Evolutionary conservation across 1,140 invertebrate genomes (phyloP).

Genomic region (Procambarus clarkii): DNA sequence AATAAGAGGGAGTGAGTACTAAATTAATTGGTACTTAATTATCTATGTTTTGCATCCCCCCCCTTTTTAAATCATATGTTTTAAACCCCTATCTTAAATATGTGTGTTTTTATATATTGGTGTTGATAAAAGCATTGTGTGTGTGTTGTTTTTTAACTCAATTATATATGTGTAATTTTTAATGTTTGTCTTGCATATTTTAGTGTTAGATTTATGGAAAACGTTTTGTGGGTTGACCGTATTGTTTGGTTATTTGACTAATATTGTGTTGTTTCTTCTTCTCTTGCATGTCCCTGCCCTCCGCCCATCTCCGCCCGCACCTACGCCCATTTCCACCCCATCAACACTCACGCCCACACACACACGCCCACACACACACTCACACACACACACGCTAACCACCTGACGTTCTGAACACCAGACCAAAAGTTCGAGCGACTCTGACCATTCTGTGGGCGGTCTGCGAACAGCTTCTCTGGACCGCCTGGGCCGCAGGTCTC

Average conservation of each 20-base stretch:
- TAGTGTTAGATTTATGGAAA: no score
- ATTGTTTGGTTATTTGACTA: no score
- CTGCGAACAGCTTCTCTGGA: conserved; percentile 49
- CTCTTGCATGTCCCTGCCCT: background rate
- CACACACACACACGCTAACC: background rate
- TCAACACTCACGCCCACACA: background rate
- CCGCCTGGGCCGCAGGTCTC: conserved; percentile 38
- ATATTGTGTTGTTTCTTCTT: background rate
- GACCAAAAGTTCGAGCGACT: conserved; percentile 65
- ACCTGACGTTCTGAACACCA: background rate
- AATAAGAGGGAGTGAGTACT: no score
- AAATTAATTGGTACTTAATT: no score
- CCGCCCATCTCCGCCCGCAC: background rate
- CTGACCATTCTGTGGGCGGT: conserved; percentile 59
- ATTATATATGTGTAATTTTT: background rate
- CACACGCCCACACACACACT: background rate
- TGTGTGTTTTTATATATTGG: no score
- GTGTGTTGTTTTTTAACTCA: background rate
- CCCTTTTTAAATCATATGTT: no score
- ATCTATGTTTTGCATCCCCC: no score
- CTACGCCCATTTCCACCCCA: background rate
- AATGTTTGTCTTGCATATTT: no score
- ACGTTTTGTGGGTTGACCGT: no score
- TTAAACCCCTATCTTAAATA: no score
- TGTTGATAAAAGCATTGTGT: no score